Base-by-base conservation (phyloP, 2,888 invertebrate species). In the Vesta saturnalis region DNA sequence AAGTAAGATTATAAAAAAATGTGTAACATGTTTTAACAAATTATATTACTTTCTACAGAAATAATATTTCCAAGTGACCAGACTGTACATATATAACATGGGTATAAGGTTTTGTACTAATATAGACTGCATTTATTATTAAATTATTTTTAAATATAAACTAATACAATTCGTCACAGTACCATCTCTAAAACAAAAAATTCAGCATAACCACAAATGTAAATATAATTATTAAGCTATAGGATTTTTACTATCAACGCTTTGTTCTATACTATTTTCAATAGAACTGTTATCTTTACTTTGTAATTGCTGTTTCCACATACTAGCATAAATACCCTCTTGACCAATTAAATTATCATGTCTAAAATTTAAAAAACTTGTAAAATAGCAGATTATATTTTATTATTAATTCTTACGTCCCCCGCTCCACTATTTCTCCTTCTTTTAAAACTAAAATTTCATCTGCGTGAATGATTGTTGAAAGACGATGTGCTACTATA, bases 401-500 rank as follows among this genome's bases (percentile, higher is more conserved):
- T 1, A 1, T 23, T 10, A 39, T 3, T 3, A 12, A 52, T 39
- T 77, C 77, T 76, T 74, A 83, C 83, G 76, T 77, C 81, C 98
- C 99, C 71, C 95, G 88, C 84, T 99, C 98, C 1, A 94, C 90
- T 73, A 99, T 95, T 82, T 91, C 90, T 1, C 99, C 98, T 1
- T 97, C 95, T 79, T 92, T 91, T 43, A 99, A 84, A 0, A 99
- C 98, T 4, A 98, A 85, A 78, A 99, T 99, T 84, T 96, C 94
- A 85, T 98, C 94, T 0, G 97, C 96, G 82, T 97, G 93, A 73
- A 97, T 95, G 67, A 99, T 91, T 0, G 98, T 99, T 0, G 97
- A 97, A 55, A 99, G 83, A 64, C 96, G 89, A 85, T 99, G 98
- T 0, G 99, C 98, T 35, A 99, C 94, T 61, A 98, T 94, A 6